Percentiles rank a stretch among this genome's conserved stretches.
phyloP scores from a whole-genome alignment of 2,888 invertebrate genomes.

The Drosophila pseudotalamancana region DNA sequence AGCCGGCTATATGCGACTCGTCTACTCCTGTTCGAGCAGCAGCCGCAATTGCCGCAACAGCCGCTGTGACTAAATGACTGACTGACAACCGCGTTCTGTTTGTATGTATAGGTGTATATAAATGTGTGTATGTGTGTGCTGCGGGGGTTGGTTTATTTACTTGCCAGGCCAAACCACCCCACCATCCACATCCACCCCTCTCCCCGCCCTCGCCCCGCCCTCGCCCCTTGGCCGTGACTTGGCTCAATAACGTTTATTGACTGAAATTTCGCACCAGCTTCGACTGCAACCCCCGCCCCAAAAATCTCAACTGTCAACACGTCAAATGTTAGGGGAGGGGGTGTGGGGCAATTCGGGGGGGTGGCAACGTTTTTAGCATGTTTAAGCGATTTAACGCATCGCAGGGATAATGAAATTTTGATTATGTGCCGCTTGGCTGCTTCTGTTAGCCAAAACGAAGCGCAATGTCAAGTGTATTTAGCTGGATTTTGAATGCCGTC shows the following conservation, averaged over 20 bases:
- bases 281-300: slow-evolving; percentile 37
- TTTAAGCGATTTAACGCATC: slow-evolving; percentile 82
- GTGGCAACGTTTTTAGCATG: slow-evolving; percentile 63
- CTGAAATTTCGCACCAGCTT: slow-evolving; percentile 78
- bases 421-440: slow-evolving; percentile 74
- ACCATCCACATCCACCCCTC: slow-evolving; percentile 22
- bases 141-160: slow-evolving; percentile 77
- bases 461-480: slow-evolving; percentile 52
- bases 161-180: slow-evolving; percentile 60
- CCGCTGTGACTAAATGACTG: slow-evolving; percentile 74
- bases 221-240: slow-evolving; percentile 4
- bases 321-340: slow-evolving; percentile 51
- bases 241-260: slow-evolving; percentile 77
- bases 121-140: slow-evolving; percentile 17
- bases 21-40: slow-evolving; percentile 28
- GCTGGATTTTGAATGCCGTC: slow-evolving; percentile 14
- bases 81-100: slow-evolving; percentile 76
- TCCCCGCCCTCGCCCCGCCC: slow-evolving; percentile 12
- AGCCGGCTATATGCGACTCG: slow-evolving; percentile 43
- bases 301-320: slow-evolving; percentile 80
- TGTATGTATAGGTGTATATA: slow-evolving; percentile 14
- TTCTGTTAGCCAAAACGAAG: slow-evolving; percentile 41
- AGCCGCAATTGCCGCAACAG: slow-evolving; percentile 75
- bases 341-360: slow-evolving; percentile 15
- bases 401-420: slow-evolving; percentile 80